Conservation (phyloP, 1,140 invertebrate species). For the Lycorma delicatula region DNA sequence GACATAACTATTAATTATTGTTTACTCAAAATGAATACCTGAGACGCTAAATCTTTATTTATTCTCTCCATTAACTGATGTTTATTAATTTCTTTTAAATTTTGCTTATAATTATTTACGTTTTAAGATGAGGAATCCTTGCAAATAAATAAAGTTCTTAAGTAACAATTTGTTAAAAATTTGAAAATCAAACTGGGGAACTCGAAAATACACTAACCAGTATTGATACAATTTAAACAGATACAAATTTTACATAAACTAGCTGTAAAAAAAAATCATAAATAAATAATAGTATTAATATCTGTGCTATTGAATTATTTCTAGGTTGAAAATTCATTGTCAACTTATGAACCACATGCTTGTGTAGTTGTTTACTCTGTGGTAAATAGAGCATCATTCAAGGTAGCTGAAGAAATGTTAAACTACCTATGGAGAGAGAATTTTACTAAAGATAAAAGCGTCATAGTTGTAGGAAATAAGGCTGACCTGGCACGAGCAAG, state of each 20-base stretch:
- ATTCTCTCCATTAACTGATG: no score
- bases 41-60: no score
- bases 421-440: slow-evolving; percentile 54
- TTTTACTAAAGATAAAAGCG: slow-evolving; percentile 51
- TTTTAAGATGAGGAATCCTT: no score
- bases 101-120: no score
- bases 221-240: neutral
- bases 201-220: neutral
- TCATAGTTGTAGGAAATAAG: slow-evolving; percentile 77
- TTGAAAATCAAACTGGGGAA: neutral
- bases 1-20: no score
- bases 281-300: no score
- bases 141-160: no score
- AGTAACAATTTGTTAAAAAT: neutral
- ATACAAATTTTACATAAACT: neutral
- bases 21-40: no score
- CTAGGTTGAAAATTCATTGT: slow-evolving; percentile 56
- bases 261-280: neutral
- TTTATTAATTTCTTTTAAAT: no score
- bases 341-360: slow-evolving; percentile 61
- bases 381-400: slow-evolving; percentile 55
- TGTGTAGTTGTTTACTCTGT: slow-evolving; percentile 68
- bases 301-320: no score
- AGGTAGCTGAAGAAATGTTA: slow-evolving; percentile 54
- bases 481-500: slow-evolving; percentile 67